Evolutionary conservation across 1,140 invertebrate species (phyloP).

Genomic region (Magallana gigas): DNA sequence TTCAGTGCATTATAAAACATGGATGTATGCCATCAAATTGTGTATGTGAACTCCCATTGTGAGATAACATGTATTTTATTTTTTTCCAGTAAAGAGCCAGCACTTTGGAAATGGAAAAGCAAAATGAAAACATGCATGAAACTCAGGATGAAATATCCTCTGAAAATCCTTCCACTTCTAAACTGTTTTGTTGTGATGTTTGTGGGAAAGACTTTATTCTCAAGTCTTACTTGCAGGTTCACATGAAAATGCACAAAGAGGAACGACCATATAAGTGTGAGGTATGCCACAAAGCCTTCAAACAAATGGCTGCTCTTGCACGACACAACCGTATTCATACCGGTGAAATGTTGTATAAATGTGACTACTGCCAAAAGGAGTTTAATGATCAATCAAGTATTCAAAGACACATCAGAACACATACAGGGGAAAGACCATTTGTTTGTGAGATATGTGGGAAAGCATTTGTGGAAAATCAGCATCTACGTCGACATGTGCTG

Average conservation of each 20-base stretch:
- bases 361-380: slow-evolving; percentile 93
- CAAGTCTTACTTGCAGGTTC: slow-evolving; percentile 91
- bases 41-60: no score
- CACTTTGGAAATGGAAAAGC: no score
- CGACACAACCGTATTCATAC: slow-evolving; percentile 86
- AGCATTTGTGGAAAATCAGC: slow-evolving; percentile 31
- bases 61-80: no score
- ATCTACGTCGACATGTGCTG: not conserved
- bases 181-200: slow-evolving; percentile 59
- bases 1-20: no score
- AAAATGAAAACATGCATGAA: not conserved
- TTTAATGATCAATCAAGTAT: slow-evolving; percentile 94
- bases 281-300: slow-evolving; percentile 67
- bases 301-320: slow-evolving; percentile 38
- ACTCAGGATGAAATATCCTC: not conserved
- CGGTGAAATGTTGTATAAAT: slow-evolving; percentile 81
- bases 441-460: slow-evolving; percentile 84
- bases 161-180: not conserved
- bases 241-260: slow-evolving; percentile 88
- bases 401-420: slow-evolving; percentile 82
- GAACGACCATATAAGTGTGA: slow-evolving; percentile 84
- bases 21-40: no score
- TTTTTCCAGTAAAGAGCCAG: no score
- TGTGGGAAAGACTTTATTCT: slow-evolving; percentile 91
- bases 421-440: slow-evolving; percentile 85